A percentile compares a stretch with the other conserved stretches of the same genome.
Evolutionary conservation across 2,113 vertebrate genomes (phyloP).

Genomic region (Chamaetylas fuelleborni): DNA sequence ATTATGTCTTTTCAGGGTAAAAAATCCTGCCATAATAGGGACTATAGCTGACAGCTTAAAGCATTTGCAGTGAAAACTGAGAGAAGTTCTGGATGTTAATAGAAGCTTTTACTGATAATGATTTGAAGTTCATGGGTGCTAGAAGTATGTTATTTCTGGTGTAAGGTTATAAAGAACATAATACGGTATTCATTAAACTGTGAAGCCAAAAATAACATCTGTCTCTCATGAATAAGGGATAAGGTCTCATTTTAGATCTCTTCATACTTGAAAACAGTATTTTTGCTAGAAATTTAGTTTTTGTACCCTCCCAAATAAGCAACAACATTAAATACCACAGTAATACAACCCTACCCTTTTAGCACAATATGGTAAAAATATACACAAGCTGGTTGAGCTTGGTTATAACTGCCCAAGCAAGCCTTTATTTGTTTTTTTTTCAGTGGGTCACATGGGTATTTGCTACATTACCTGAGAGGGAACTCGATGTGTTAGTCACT

Average conservation of each 20-base stretch:
- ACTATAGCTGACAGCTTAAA: conserved; percentile 20
- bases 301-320: conserved; percentile 28
- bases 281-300: conserved; percentile 56
- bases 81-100: conserved; percentile 63
- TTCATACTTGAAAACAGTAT: conserved; percentile 57
- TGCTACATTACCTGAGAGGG: neutral
- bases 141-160: conserved; percentile 65
- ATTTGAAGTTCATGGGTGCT: conserved; percentile 59
- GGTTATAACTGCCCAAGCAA: neutral
- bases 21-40: neutral
- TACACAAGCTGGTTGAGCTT: conserved; percentile 6
- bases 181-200: conserved; percentile 72
- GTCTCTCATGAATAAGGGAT: conserved; percentile 71
- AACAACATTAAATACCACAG: conserved; percentile 41
- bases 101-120: conserved; percentile 67
- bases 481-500: neutral
- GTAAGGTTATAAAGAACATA: conserved; percentile 67
- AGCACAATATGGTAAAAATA: conserved; percentile 39
- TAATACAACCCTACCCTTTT: neutral
- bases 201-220: conserved; percentile 78
- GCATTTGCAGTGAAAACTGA: conserved; percentile 15
- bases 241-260: conserved; percentile 68
- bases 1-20: neutral
- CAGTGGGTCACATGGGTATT: neutral
- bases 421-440: neutral